Conservation (phyloP, 2,888 invertebrate genomes). For the Xestia xanthographa region DNA sequence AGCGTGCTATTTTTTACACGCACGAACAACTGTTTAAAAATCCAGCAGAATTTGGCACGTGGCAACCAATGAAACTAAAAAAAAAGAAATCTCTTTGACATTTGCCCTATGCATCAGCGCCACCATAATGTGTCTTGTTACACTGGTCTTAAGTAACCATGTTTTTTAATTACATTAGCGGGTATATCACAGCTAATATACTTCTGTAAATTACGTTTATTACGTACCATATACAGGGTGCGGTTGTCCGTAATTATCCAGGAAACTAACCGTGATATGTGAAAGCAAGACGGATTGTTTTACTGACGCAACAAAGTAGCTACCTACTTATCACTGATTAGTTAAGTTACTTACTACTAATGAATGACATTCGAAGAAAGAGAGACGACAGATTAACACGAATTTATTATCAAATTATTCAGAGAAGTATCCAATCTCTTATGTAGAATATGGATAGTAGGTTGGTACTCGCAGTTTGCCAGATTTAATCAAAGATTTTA, state of each 20-base stretch:
- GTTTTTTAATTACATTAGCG: slow-evolving; percentile 69
- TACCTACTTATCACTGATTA: slow-evolving; percentile 39
- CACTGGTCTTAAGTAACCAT: slow-evolving; percentile 27
- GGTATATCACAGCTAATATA: slow-evolving; percentile 67
- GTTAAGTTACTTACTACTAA: slow-evolving; percentile 41
- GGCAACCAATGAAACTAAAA: neutral
- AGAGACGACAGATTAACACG: slow-evolving; percentile 12
- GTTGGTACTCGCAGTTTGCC: neutral
- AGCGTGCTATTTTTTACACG: slow-evolving; percentile 29
- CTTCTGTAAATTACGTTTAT: slow-evolving; percentile 57
- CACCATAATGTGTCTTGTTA: slow-evolving; percentile 1
- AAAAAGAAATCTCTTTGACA: neutral
- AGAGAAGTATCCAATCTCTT: neutral
- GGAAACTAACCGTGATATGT: slow-evolving; percentile 39
- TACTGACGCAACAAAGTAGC: slow-evolving; percentile 25
- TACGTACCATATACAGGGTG: slow-evolving; percentile 47
- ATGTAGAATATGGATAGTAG: no score
- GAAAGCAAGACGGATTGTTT: slow-evolving; percentile 45
- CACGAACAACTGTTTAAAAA: slow-evolving; percentile 26
- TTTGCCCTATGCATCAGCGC: neutral
- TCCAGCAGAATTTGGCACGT: slow-evolving; percentile 24
- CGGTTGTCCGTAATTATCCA: slow-evolving; percentile 39
- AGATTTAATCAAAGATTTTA: slow-evolving; percentile 56
- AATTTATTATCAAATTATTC: slow-evolving; percentile 15
- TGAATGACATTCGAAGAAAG: slow-evolving; percentile 24